Base-by-base conservation (phyloP, 2,797 vertebrate species). In the Chloroceryle inda region DNA sequence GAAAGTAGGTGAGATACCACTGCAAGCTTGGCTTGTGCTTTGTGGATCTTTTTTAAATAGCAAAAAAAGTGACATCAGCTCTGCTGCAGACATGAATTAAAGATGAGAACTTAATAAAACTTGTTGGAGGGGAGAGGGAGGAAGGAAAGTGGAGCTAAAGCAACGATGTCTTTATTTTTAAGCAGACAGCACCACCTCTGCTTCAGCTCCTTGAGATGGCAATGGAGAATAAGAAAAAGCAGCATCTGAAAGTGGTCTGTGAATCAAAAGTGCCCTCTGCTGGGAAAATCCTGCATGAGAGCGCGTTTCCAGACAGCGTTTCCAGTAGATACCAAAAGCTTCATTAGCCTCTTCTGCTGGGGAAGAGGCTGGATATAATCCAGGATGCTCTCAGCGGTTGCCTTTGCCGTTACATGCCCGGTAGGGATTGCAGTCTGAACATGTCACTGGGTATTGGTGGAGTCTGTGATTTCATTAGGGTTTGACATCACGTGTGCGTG, bases 121-220 rank as follows among this genome's bases (percentile, higher is more conserved):
- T 97, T 95, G 96, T 95, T 91, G 84, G 86, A 76, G 78, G 75
- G 88, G 76, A 92, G 94, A 87, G 45, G 50, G 68, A 94, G 77
- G 92, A 59, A 95, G 71, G 50, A 90, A 90, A 93, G 91, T 50
- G 59, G 80, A 91, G 86, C 72, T 81, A 26, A 91, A 92, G 79
- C 64, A 62, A 17, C 67, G 75, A 94, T 77, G 71, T 94, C 92
- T 91, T 96, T 94, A 98, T 98, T 98, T 96, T 91, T 98, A 96
- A 96, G 97, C 66, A 96, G 96, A 98, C 96, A 98, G 97, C 97
- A 97, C 98, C 97, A 97, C 97, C 97, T 98, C 96, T 96, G 96
- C 95, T 88, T 89, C 68, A 68, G 85, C 78, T 73, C 61, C 89
- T 73, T 11, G 59, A 94, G 90, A 21, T 61, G 68, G 69, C 12